These are phyloP conservation scores for Euzetes globulus DNA, from an alignment of 2,888 invertebrate genomes.

Conservation along the genomic window DNA sequence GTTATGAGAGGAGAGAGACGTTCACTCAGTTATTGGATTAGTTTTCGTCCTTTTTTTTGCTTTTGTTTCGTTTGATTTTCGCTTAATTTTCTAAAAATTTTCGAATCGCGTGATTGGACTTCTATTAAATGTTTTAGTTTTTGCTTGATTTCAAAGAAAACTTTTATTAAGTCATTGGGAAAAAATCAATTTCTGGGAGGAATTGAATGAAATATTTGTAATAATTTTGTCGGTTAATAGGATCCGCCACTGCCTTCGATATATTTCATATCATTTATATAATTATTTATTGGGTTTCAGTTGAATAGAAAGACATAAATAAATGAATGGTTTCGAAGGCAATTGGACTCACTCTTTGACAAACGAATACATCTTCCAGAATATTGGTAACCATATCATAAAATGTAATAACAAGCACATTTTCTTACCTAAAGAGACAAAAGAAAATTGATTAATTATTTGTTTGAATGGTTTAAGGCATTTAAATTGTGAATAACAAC, in stretches of 20 bases:
- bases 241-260: neutral
- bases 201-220: neutral
- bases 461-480: neutral
- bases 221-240: neutral
- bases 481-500: neutral
- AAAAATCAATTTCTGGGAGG: neutral
- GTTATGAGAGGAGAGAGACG: neutral
- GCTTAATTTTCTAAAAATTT: neutral
- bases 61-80: neutral
- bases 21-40: neutral
- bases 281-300: neutral
- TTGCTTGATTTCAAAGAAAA: neutral
- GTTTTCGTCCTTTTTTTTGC: neutral
- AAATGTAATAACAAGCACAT: neutral
- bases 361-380: neutral
- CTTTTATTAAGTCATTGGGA: no score
- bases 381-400: neutral
- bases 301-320: neutral
- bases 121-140: neutral
- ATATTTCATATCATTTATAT: neutral
- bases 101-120: neutral
- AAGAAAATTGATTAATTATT: neutral
- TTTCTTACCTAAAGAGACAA: conserved; percentile 1
- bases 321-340: neutral
- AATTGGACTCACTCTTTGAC: neutral